These are phyloP conservation scores for Choreutis nemorana DNA, from an alignment of 2,888 invertebrate genomes.

Conservation along the genomic window DNA sequence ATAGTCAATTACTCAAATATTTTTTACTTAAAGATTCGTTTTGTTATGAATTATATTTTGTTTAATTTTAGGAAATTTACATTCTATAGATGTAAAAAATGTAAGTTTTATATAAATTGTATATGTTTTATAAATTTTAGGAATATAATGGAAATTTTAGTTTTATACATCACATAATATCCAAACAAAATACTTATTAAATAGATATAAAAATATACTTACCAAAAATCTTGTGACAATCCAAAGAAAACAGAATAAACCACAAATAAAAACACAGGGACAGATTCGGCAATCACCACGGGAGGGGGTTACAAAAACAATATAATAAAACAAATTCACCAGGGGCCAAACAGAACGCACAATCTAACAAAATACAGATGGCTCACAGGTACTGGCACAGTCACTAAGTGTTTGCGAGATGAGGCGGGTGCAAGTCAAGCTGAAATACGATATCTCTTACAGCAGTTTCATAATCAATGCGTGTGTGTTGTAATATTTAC, in stretches of 20 bases:
- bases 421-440: slow-evolving; percentile 18
- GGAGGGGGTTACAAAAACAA: slow-evolving; percentile 37
- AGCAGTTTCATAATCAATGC: slow-evolving; percentile 53
- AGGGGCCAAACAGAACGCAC: slow-evolving; percentile 47
- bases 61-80: no score
- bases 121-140: no score
- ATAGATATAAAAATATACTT: slow-evolving; percentile 20
- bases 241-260: slow-evolving; percentile 44
- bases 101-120: no score
- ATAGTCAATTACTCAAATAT: no score
- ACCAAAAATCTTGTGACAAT: slow-evolving; percentile 50
- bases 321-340: slow-evolving; percentile 53
- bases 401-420: slow-evolving; percentile 2
- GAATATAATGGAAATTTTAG: background rate
- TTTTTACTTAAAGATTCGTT: no score
- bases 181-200: slow-evolving; percentile 1
- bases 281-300: slow-evolving; percentile 38
- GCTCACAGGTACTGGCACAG: slow-evolving; percentile 18
- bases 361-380: slow-evolving; percentile 35
- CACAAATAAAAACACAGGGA: slow-evolving; percentile 51
- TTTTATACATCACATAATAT: background rate
- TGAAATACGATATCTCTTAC: slow-evolving; percentile 25
- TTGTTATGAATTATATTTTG: no score
- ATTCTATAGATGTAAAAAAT: no score
- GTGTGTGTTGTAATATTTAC: slow-evolving; percentile 62